Conservation (phyloP, 2,888 invertebrate genomes). For the Malthinus seriepunctatus region DNA sequence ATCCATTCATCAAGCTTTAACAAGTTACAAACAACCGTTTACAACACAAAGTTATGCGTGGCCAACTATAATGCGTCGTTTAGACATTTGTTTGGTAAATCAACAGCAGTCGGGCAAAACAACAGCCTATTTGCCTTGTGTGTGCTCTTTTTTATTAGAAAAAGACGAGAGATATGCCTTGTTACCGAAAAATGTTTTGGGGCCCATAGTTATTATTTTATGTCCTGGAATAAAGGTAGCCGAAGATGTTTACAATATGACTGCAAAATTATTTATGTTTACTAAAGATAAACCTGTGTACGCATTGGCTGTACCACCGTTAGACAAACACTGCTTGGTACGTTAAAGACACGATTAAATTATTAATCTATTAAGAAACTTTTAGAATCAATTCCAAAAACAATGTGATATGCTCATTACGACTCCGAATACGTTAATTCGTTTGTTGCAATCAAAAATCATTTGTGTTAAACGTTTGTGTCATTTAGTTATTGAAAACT, state of each 20-base stretch:
- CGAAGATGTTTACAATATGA: constrained; percentile 54
- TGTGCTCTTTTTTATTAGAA: constrained; percentile 64
- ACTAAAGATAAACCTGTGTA: constrained; percentile 49
- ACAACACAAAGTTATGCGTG: constrained; percentile 71
- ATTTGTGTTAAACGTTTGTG: constrained; percentile 66
- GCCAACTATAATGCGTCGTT: constrained; percentile 68
- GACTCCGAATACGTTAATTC: constrained; percentile 63
- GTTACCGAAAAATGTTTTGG: constrained; percentile 52
- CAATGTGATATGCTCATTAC: constrained; percentile 66
- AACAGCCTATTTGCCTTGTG: constrained; percentile 68
- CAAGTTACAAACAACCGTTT: constrained; percentile 49
- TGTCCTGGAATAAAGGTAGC: constrained; percentile 66
- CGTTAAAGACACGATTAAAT: constrained; percentile 17
- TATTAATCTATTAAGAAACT: background rate
- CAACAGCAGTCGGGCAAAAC: constrained; percentile 69
- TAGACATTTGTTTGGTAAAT: constrained; percentile 67
- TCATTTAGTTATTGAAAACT: constrained; percentile 72
- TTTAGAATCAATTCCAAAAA: constrained; percentile 21
- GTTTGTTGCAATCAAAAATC: constrained; percentile 56
- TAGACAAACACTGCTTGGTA: constrained; percentile 41
- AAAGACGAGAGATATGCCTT: constrained; percentile 50
- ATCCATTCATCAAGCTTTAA: constrained; percentile 38
- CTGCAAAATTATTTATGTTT: constrained; percentile 52
- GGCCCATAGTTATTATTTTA: constrained; percentile 69
- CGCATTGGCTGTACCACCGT: constrained; percentile 55